Percentiles rank a stretch among this genome's conserved stretches.
Evolutionary conservation across 2,888 invertebrate species (phyloP).

Genomic region (Embidobia sp.): DNA sequence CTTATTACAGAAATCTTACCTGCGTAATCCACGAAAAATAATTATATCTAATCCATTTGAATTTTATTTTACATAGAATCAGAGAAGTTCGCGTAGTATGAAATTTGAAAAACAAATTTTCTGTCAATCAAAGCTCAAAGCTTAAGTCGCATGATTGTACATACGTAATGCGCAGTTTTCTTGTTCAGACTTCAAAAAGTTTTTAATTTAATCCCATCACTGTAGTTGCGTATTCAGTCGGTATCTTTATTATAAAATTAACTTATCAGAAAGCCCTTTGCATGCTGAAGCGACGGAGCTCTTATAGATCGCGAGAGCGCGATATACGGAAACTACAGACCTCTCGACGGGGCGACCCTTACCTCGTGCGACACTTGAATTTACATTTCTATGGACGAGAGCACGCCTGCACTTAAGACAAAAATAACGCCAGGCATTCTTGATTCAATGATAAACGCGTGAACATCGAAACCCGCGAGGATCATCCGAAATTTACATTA

Average conservation of each 20-base stretch:
- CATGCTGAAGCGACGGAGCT: conserved; percentile 30
- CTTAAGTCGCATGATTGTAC: too few relatives aligned
- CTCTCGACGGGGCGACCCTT: conserved; percentile 39
- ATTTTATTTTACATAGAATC: too few relatives aligned
- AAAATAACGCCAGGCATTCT: conserved; percentile 42
- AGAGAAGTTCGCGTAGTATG: too few relatives aligned
- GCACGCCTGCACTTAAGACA: conserved; percentile 42
- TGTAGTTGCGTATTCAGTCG: conserved; percentile 10
- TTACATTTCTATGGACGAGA: conserved; percentile 55
- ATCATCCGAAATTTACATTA: conserved; percentile 4
- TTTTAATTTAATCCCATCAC: conserved; percentile 19
- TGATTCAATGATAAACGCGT: conserved; percentile 37
- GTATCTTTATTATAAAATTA: conserved; percentile 51
- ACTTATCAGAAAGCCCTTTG: conserved; percentile 53
- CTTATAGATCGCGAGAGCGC: conserved; percentile 44
- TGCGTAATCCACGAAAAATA: too few relatives aligned
- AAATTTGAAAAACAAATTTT: too few relatives aligned
- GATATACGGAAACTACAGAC: conserved; percentile 52
- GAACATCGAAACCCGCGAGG: neutral
- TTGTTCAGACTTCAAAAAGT: neutral
- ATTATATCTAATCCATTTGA: too few relatives aligned
- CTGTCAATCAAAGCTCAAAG: too few relatives aligned
- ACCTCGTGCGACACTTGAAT: conserved; percentile 51
- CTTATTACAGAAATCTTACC: too few relatives aligned
- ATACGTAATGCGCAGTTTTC: too few relatives aligned